A percentile compares a stretch with the other conserved stretches of the same genome.
Conservation (phyloP, 2,113 vertebrate genomes). For the Enhydra lutris region DNA sequence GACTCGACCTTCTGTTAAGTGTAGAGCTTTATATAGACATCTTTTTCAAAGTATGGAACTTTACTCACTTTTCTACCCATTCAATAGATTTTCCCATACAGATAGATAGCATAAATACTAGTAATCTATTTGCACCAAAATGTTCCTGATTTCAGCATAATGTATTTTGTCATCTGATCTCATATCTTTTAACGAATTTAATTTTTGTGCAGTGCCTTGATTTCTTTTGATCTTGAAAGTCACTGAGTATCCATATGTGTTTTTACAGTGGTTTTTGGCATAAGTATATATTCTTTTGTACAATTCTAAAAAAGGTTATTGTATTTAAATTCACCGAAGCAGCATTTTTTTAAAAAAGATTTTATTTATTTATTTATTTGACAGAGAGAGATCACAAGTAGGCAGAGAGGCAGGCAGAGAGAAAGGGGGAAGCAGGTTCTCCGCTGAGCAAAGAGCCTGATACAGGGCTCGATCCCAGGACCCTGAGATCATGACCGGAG, state of each 20-base stretch:
- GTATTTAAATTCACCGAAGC: background rate
- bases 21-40: background rate
- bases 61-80: background rate
- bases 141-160: background rate
- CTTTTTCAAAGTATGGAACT: background rate
- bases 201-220: background rate
- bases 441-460: too few relatives aligned
- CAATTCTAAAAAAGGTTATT: background rate
- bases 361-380: too few relatives aligned
- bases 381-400: too few relatives aligned
- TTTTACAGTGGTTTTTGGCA: background rate
- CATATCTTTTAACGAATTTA: background rate
- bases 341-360: background rate
- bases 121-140: background rate
- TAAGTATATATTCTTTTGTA: background rate
- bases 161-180: background rate
- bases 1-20: background rate
- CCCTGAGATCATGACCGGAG: too few relatives aligned
- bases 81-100: background rate
- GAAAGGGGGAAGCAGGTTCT: too few relatives aligned
- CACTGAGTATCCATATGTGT: background rate
- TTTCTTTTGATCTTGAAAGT: background rate
- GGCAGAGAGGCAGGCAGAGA: too few relatives aligned
- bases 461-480: too few relatives aligned
- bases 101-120: background rate